Base-by-base conservation (phyloP, 1,140 invertebrate species). In the Eulimnadia texana region DNA sequence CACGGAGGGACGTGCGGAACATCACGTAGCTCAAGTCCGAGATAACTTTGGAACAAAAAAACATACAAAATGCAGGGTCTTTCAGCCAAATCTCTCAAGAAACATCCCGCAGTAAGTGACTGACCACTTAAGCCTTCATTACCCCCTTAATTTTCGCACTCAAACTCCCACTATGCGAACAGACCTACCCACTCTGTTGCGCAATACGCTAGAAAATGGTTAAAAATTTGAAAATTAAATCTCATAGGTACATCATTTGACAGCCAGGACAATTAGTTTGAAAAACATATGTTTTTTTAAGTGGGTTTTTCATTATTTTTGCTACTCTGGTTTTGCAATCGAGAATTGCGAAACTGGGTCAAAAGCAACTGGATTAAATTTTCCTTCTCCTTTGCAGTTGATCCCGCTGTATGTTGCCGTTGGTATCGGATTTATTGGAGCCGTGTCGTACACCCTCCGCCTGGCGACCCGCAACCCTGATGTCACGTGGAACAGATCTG, bases 391-490 rank as follows among this genome's bases (percentile, higher is more conserved):
- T 19, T 55, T 59, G 13, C 20, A 90, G 86, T 73, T 92, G 59
- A 81, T 90, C 64, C 88, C 88, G 0, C 70, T 91, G 57, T 89
- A 83, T 69, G 77, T 82, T n/a, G 85, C 83, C 67, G 74, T 85
- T 55, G 82, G 74, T 2, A 66, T 77, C 47, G 88, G 87, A 58
- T 77, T 74, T 53, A 60, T 71, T 1, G 79, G 78, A 6, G 79
- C 86, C 1, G 62, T 73, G 0, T 61, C 66, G 6, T 91, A 90
- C 68, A 72, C 80, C 0, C 25, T 77, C 1, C 78, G 88, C 54
- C 72, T 90, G 33, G 88, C 87, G n/a, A 66, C 75, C 0, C 77
- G 76, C 56, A 86, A 79, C 67, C 88, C 89, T 47, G 88, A 91
- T 69, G 88, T 91, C 13, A 76, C 83, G 53, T 91, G 87, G 87